Percentiles rank a stretch among this genome's conserved stretches.
Evolutionary conservation across 2,797 vertebrate species (phyloP).

Genomic region (Poecilia picta): DNA sequence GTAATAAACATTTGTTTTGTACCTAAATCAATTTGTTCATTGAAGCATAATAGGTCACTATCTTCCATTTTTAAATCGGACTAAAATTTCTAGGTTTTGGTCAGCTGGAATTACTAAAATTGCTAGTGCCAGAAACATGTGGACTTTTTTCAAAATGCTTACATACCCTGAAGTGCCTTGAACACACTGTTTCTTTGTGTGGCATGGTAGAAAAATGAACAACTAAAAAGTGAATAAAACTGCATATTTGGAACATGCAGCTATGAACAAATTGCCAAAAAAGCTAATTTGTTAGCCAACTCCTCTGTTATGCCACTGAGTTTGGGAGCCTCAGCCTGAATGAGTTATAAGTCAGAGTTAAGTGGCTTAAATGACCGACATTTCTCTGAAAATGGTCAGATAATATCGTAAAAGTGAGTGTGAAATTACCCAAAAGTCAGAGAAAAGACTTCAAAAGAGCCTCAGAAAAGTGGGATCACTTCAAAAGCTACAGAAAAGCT

Average conservation of each 20-base stretch:
- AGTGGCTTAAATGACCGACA: background rate
- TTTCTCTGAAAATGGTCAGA: background rate
- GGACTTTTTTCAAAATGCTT: background rate
- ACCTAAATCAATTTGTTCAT: too few species aligned
- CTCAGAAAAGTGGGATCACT: background rate
- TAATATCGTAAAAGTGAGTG: background rate
- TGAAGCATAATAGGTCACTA: background rate
- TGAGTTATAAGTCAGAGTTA: background rate
- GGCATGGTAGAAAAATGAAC: background rate
- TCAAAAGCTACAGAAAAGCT: background rate
- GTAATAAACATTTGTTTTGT: too few species aligned
- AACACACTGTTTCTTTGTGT: background rate
- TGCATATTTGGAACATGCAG: background rate
- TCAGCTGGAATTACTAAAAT: background rate
- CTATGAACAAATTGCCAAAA: background rate
- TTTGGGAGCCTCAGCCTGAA: background rate
- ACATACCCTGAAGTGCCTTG: background rate
- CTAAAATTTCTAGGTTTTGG: background rate
- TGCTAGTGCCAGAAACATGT: too few species aligned
- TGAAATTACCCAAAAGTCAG: background rate
- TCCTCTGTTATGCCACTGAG: background rate
- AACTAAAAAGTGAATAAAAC: background rate
- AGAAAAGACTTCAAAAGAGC: background rate
- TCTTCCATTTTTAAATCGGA: background rate
- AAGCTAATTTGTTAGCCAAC: background rate